A percentile compares a stretch with the other conserved stretches of the same genome.
phyloP scores from a whole-genome alignment of 2,888 invertebrate genomes.

The Xestobium rufovillosum region DNA sequence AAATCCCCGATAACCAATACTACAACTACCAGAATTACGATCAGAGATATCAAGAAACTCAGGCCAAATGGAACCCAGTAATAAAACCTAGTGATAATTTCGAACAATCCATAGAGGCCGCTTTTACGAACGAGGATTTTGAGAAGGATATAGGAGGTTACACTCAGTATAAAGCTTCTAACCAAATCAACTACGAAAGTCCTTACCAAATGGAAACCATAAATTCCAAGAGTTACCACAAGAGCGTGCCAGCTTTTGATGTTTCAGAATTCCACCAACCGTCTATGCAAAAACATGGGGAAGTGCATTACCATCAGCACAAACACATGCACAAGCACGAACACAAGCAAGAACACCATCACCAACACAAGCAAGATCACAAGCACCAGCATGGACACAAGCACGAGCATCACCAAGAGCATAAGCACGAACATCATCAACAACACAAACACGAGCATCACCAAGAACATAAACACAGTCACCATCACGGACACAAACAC shows the following conservation, averaged over 20 bases:
- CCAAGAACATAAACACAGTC: conserved; percentile 22
- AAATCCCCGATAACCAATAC: no score
- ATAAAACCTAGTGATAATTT: no score
- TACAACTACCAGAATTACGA: no score
- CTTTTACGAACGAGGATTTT: conserved; percentile 13
- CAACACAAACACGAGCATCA: conserved; percentile 16
- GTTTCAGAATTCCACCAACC: conserved; percentile 19
- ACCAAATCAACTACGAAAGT: conserved; percentile 26
- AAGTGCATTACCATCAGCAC: conserved; percentile 29
- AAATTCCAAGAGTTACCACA: conserved; percentile 29
- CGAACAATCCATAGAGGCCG: no score
- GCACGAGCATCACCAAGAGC: conserved; percentile 21
- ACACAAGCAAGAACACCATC: conserved; percentile 34
- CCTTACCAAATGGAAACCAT: conserved; percentile 33
- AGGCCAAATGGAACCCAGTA: no score
- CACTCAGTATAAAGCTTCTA: conserved; percentile 27
- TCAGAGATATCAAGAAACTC: no score
- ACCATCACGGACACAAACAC: conserved; percentile 18
- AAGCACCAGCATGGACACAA: conserved; percentile 27
- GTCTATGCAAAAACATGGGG: conserved; percentile 16
- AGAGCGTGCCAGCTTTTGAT: conserved; percentile 29
- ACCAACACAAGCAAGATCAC: conserved; percentile 32
- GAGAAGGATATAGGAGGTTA: conserved; percentile 23
- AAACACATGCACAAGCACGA: conserved; percentile 34
- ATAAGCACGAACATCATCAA: conserved; percentile 19